These are phyloP conservation scores for Ormyrus pomaceus DNA, from an alignment of 2,888 invertebrate genomes.

Conservation along the genomic window DNA sequence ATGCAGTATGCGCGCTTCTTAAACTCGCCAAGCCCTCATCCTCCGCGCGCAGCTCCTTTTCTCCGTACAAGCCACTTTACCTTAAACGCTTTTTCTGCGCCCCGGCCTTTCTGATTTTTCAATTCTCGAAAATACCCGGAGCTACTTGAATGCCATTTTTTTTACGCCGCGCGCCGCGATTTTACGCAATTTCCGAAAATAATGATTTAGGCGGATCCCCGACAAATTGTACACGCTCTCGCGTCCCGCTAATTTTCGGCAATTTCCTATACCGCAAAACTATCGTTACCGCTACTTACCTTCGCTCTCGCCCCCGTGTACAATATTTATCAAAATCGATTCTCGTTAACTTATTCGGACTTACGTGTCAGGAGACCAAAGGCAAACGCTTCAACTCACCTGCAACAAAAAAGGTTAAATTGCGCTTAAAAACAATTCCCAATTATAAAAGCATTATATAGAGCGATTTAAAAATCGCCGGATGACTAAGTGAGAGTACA, in stretches of 20 bases:
- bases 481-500: not conserved
- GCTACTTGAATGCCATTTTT: slow-evolving; percentile 1
- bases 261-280: no score
- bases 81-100: slow-evolving; percentile 23
- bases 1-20: slow-evolving; percentile 16
- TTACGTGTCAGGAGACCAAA: no score
- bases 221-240: no score
- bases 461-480: not conserved
- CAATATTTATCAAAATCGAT: not conserved
- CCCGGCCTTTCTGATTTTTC: slow-evolving; percentile 4
- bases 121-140: slow-evolving; percentile 6
- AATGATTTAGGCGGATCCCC: no score
- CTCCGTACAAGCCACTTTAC: slow-evolving; percentile 22
- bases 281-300: not conserved
- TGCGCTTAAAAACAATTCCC: no score
- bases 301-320: not conserved
- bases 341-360: no score
- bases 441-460: not conserved
- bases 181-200: no score
- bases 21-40: slow-evolving; percentile 14
- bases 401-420: no score
- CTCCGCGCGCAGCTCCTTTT: not conserved
- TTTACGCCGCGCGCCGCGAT: not conserved
- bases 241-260: no score
- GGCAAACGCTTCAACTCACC: no score